A percentile compares a stretch with the other conserved stretches of the same genome.
Evolutionary conservation across 2,888 invertebrate genomes (phyloP).

Genomic region (Heteromurus nitidus): DNA sequence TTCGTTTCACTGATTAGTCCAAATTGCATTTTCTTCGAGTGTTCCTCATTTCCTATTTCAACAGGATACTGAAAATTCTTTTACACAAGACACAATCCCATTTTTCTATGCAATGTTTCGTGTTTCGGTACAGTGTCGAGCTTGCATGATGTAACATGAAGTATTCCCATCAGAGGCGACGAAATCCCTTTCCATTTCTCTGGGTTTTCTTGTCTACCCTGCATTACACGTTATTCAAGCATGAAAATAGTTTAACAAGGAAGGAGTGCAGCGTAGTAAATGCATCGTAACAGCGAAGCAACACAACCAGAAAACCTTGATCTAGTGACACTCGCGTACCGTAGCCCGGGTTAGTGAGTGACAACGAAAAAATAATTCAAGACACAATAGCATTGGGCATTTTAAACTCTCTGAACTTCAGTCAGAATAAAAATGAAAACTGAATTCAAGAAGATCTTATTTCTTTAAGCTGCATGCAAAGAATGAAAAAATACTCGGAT

Average conservation of each 20-base stretch:
- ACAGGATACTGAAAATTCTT: slow-evolving; percentile 1
- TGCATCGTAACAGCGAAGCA: neutral
- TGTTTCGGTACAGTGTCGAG: no score
- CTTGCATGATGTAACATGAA: neutral
- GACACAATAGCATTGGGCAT: slow-evolving; percentile 9
- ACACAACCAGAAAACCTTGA: neutral
- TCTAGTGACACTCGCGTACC: neutral
- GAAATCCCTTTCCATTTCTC: slow-evolving; percentile 39
- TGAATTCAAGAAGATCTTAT: neutral
- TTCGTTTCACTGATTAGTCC: slow-evolving; percentile 57
- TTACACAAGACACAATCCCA: no score
- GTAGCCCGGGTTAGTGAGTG: neutral
- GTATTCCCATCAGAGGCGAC: neutral
- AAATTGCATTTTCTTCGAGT: slow-evolving; percentile 45
- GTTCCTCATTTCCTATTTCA: slow-evolving; percentile 40
- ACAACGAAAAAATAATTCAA: slow-evolving; percentile 16
- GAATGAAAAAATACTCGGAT: slow-evolving; percentile 3
- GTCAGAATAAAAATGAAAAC: slow-evolving; percentile 3
- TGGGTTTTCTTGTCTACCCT: slow-evolving; percentile 10
- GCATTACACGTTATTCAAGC: slow-evolving; percentile 40
- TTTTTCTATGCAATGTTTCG: no score
- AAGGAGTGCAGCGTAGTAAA: slow-evolving; percentile 14
- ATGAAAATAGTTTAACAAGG: slow-evolving; percentile 34
- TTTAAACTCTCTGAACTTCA: neutral
- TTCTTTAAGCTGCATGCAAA: neutral